A percentile compares a stretch with the other conserved stretches of the same genome.
Conservation (phyloP, 2,113 vertebrate genomes). For the Rhinoderma darwinii region DNA sequence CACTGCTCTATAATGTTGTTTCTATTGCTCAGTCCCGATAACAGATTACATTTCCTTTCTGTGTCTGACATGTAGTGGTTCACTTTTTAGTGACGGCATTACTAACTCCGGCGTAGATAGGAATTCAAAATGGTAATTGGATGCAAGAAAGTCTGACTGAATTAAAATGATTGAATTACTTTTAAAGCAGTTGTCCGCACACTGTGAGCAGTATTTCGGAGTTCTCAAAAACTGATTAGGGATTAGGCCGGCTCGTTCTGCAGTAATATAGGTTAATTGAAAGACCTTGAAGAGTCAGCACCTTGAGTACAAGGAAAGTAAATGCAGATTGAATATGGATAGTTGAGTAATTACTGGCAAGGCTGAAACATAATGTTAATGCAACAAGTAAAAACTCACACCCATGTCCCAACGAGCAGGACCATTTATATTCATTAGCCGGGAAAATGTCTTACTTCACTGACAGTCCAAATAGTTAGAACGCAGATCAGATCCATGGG, state of each 20-base stretch:
- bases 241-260: slow-evolving; percentile 61
- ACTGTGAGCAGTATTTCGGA: slow-evolving; percentile 32
- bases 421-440: slow-evolving; percentile 41
- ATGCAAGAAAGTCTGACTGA: slow-evolving; percentile 30
- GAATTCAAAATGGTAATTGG: neutral
- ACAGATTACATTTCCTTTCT: neutral
- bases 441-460: neutral
- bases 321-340: slow-evolving; percentile 58
- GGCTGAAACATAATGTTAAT: slow-evolving; percentile 25
- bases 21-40: neutral
- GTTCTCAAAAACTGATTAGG: slow-evolving; percentile 59
- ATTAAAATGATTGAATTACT: neutral
- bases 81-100: neutral
- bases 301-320: slow-evolving; percentile 43
- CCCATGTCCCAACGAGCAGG: neutral
- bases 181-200: slow-evolving; percentile 39
- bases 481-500: neutral
- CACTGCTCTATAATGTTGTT: neutral
- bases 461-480: neutral
- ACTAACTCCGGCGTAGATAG: neutral
- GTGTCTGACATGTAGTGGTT: neutral
- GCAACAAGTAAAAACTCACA: slow-evolving; percentile 30
- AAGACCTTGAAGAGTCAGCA: slow-evolving; percentile 59
- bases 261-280: slow-evolving; percentile 62
- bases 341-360: slow-evolving; percentile 50